phyloP scores from a whole-genome alignment of 53 echinoderm and acorn worm species.

The Luidia sarsii region DNA sequence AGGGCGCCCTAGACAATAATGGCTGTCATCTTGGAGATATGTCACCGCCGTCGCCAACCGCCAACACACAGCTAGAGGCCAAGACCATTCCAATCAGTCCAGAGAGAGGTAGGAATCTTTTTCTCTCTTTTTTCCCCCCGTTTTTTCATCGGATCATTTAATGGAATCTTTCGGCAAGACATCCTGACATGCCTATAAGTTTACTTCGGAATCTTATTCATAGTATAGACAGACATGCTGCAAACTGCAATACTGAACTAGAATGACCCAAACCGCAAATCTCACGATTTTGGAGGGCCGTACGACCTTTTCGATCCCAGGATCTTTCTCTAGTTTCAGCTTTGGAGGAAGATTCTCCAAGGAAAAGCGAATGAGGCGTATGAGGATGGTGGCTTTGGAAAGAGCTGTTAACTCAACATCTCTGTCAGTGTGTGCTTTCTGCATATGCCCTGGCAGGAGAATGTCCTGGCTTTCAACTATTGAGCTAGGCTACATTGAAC shows the following conservation, averaged over 20 bases:
- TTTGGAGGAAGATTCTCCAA: too few species aligned
- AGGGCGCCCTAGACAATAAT: background rate
- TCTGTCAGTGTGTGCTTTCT: too few species aligned
- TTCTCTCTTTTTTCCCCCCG: background rate
- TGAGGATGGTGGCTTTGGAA: too few species aligned
- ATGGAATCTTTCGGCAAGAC: background rate
- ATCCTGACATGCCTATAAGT: background rate
- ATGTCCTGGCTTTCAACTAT: too few species aligned
- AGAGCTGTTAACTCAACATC: too few species aligned
- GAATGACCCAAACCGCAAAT: background rate
- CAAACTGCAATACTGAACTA: background rate
- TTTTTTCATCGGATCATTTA: background rate
- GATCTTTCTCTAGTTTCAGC: too few species aligned
- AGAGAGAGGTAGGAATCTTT: constrained; percentile 13
- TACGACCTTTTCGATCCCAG: too few species aligned
- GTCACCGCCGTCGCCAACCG: background rate
- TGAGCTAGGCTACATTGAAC: too few species aligned
- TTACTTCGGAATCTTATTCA: background rate
- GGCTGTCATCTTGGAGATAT: background rate
- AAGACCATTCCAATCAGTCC: constrained; percentile 14
- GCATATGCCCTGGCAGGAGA: too few species aligned
- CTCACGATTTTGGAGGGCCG: too few species aligned
- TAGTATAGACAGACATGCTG: background rate
- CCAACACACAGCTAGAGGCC: background rate
- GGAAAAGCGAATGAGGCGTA: too few species aligned